A percentile compares a stretch with the other conserved stretches of the same genome.
These are phyloP conservation scores for Falcunculus frontatus DNA, from an alignment of 2,113 vertebrate genomes.

Conservation along the genomic window DNA sequence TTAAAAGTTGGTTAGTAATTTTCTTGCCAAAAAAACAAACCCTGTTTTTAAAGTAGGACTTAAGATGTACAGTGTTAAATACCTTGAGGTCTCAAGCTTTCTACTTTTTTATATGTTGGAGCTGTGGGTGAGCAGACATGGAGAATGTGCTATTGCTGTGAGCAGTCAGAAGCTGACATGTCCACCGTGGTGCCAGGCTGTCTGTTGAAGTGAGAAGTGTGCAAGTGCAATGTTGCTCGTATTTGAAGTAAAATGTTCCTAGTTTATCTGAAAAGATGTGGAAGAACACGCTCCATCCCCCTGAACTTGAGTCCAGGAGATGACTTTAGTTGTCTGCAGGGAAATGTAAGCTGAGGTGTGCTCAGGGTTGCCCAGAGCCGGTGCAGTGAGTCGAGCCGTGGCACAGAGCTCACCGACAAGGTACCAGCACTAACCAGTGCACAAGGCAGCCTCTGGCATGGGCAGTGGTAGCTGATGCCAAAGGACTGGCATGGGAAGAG, in stretches of 20 bases:
- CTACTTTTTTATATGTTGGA: neutral
- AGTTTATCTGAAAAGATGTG: neutral
- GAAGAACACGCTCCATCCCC: neutral
- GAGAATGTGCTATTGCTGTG: neutral
- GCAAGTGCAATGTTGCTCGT: neutral
- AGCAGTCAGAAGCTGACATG: neutral
- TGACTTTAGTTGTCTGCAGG: neutral
- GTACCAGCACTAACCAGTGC: neutral
- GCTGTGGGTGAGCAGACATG: neutral
- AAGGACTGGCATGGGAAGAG: neutral
- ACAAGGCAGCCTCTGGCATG: rapidly evolving
- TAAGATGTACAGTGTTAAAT: neutral
- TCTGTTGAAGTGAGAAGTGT: neutral
- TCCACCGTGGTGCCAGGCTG: neutral
- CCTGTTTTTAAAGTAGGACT: neutral
- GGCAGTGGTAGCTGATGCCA: neutral
- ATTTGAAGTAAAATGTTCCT: neutral
- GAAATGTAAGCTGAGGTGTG: neutral
- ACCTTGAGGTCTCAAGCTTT: neutral
- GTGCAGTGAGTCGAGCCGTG: neutral
- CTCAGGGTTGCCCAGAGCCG: neutral
- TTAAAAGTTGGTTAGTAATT: neutral
- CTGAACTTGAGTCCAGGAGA: neutral
- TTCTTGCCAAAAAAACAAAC: neutral
- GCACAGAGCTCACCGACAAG: neutral